Base-by-base conservation (phyloP, 2,888 invertebrate species). In the Apocheima hispidaria region DNA sequence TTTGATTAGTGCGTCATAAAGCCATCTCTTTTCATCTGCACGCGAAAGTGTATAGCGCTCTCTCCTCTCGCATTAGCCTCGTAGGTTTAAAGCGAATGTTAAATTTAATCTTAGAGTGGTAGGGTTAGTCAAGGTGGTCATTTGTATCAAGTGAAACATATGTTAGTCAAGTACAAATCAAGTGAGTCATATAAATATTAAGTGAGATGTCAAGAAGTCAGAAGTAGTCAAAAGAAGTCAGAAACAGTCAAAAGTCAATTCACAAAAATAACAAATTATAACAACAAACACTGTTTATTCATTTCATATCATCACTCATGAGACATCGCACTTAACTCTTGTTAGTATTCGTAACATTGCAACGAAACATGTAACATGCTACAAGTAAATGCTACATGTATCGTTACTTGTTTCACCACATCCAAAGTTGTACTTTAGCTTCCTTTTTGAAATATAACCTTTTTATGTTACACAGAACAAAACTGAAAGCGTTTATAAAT, bases 261-360 rank as follows among this genome's bases (percentile, higher is more conserved):
- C 56, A 78, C 68, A 69, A 72, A 79, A 78, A 81, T 66, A 77
- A 79, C 75, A 75, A 74, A 72, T 70, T 44, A 70, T 78, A 83
- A 82, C 76, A 86, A 84, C 84, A 35, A 84, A 81, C 74, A 74
- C 77, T 82, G 84, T 83, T 86, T 86, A 65, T 82, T 82, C 79
- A 85, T 79, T 81, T 75, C 58, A 53, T 41, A 53, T 74, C 68
- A 68, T 78, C 77, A 78, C 75, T 79, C 76, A 73, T 78, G 74
- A 74, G 90, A 92, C 92, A 91, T 91, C 92, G 84, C 92, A 92
- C 92, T 91, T 90, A 86, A 85, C 82, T 78, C 76, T 75, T 78
- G 79, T 82, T 82, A 83, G 77, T 81, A 71, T 64, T 72, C 71
- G 76, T 75, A 60, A 36, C 49, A 43, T 69, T 23, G 16, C 52